Percentiles rank a stretch among this genome's conserved stretches.
These are phyloP conservation scores for Sebastes itinus DNA, from an alignment of 2,797 vertebrate species.

Conservation along the genomic window DNA sequence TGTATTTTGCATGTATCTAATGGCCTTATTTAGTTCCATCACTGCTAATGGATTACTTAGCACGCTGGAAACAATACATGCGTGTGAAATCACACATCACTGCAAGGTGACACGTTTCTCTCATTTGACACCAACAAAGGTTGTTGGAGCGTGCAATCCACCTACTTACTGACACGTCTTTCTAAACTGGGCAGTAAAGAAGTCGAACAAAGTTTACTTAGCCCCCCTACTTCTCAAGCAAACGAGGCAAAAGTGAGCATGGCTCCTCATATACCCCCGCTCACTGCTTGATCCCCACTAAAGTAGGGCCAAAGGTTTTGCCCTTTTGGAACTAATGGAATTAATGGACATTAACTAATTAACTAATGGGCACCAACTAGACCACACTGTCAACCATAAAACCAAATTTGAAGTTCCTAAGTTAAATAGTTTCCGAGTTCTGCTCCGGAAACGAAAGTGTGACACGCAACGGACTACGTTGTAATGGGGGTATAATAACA, in stretches of 20 bases:
- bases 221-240: conserved; percentile 40
- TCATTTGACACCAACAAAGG: conserved; percentile 43
- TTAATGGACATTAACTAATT: too few species aligned
- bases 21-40: conserved; percentile 18
- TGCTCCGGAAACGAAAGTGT: too few species aligned
- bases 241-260: neutral
- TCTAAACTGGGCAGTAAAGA: conserved; percentile 57
- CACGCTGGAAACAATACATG: conserved; percentile 43
- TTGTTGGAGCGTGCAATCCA: conserved; percentile 11
- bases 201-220: conserved; percentile 60
- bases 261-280: too few species aligned
- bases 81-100: conserved; percentile 67
- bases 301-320: too few species aligned
- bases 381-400: too few species aligned
- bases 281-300: too few species aligned
- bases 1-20: neutral
- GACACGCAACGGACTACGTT: too few species aligned
- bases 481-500: neutral
- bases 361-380: too few species aligned
- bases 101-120: conserved; percentile 62
- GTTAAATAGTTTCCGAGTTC: fast-evolving
- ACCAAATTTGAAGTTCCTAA: too few species aligned
- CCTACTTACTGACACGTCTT: conserved; percentile 28
- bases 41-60: conserved; percentile 68
- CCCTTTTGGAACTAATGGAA: too few species aligned